These are phyloP conservation scores for Mastigias papua DNA, from an alignment of 30 jellyfish, hydroid and myxozoan genomes.

Conservation along the genomic window DNA sequence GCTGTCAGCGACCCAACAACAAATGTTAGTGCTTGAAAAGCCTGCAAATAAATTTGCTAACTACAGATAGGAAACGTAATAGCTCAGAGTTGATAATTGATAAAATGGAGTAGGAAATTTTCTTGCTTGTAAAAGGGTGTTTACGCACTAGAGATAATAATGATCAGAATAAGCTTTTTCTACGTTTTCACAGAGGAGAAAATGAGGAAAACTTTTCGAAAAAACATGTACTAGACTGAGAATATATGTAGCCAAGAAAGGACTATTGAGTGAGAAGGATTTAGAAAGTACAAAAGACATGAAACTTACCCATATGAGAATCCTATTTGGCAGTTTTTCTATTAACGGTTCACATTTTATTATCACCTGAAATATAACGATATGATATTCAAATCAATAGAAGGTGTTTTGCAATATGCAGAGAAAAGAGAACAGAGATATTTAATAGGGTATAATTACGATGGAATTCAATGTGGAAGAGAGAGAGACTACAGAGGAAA, in stretches of 20 bases:
- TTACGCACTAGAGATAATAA: no score
- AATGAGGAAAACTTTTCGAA: no score
- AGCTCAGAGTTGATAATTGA: neutral
- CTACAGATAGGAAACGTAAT: neutral
- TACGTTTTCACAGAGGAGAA: no score
- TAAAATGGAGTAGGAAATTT: neutral
- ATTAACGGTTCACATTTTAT: conserved; percentile 71
- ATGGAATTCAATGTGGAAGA: neutral
- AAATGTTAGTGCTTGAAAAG: conserved; percentile 72
- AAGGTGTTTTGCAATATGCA: neutral
- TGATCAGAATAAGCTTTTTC: no score
- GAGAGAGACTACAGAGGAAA: neutral
- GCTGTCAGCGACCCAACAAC: conserved; percentile 64
- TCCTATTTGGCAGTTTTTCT: conserved; percentile 85
- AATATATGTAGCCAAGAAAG: no score
- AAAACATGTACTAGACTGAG: no score
- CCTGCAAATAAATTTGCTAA: conserved; percentile 29
- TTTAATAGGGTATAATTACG: neutral
- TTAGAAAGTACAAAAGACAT: no score
- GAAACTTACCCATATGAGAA: conserved; percentile 83
- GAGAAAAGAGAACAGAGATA: neutral
- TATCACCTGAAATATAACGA: conserved; percentile 52
- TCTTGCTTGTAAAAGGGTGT: no score
- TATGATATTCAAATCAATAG: neutral
- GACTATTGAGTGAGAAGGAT: neutral